Percentiles rank a stretch among this genome's conserved stretches.
These are phyloP conservation scores for Isichthys henryi DNA, from an alignment of 2,113 vertebrate species.

Conservation along the genomic window DNA sequence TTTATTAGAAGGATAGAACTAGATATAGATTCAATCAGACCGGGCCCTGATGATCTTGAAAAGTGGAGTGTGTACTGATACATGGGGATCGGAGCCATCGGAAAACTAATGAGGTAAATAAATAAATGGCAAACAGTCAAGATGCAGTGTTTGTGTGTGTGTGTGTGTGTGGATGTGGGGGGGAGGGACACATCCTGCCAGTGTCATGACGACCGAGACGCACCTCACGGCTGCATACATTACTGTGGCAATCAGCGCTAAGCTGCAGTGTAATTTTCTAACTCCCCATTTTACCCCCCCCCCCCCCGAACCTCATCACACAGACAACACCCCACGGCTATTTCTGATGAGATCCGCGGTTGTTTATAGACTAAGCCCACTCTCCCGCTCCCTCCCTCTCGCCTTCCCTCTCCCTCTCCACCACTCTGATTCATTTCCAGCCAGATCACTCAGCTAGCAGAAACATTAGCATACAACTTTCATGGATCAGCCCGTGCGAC, in stretches of 20 bases:
- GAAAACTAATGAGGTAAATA: constrained; percentile 29
- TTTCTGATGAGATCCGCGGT: constrained; percentile 68
- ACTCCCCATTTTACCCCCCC: constrained; percentile 49
- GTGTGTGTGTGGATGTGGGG: constrained; percentile 18
- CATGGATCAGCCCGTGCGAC: constrained; percentile 64
- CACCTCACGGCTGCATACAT: constrained; percentile 59
- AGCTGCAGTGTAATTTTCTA: constrained; percentile 67
- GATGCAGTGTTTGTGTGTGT: not conserved
- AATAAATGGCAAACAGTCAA: constrained; percentile 24
- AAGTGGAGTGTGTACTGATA: constrained; percentile 5
- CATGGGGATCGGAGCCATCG: not conserved
- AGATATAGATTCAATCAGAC: constrained; percentile 66
- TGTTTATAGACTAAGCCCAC: constrained; percentile 1
- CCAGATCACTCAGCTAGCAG: constrained; percentile 62
- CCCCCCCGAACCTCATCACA: constrained; percentile 61
- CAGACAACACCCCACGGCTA: constrained; percentile 70
- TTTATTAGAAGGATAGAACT: constrained; percentile 51
- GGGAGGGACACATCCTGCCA: not conserved
- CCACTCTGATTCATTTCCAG: constrained; percentile 67
- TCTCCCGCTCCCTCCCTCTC: constrained; percentile 15
- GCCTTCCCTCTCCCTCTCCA: constrained; percentile 35
- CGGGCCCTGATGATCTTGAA: constrained; percentile 46
- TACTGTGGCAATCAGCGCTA: constrained; percentile 65
- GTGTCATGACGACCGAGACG: constrained; percentile 37
- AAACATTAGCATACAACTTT: constrained; percentile 71